Evolutionary conservation across 2,888 invertebrate species (phyloP).

Genomic region (Hemaris fuciformis): DNA sequence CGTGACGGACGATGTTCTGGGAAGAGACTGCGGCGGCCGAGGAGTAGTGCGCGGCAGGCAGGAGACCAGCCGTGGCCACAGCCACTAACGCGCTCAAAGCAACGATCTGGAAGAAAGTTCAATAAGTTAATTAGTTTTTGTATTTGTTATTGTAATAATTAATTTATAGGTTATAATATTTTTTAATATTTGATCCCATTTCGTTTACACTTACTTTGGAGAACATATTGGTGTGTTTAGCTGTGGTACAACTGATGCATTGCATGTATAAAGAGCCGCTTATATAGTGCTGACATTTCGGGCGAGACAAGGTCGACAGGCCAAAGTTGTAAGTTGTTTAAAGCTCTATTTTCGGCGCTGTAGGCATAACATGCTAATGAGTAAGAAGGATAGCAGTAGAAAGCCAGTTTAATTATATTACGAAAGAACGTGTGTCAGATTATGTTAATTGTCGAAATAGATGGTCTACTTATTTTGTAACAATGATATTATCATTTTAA

Average conservation of each 20-base stretch:
- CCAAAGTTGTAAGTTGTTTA: constrained; percentile 32
- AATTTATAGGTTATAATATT: not conserved
- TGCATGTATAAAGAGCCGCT: constrained; percentile 39
- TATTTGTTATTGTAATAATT: too few relatives aligned
- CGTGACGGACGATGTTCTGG: constrained; percentile 58
- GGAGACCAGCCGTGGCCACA: constrained; percentile 61
- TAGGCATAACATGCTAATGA: not conserved
- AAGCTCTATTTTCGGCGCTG: constrained; percentile 7
- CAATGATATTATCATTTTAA: too few relatives aligned
- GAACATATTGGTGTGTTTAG: constrained; percentile 58
- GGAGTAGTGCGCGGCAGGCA: constrained; percentile 64
- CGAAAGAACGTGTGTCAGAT: not conserved
- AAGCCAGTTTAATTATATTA: not conserved
- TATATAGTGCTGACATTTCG: constrained; percentile 56
- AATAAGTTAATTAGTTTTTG: not conserved
- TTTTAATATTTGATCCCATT: not conserved
- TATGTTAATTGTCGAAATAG: not conserved
- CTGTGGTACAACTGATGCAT: constrained; percentile 53
- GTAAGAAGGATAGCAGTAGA: constrained; percentile 9
- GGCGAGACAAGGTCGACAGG: constrained; percentile 60
- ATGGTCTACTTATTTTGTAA: not conserved
- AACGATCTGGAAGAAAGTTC: constrained; percentile 47
- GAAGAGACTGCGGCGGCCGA: constrained; percentile 64
- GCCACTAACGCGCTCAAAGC: constrained; percentile 63
- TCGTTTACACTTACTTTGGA: constrained; percentile 61